Evolutionary conservation across 2,797 vertebrate species (phyloP).

Genomic region (Arnoldichthys spilopterus): DNA sequence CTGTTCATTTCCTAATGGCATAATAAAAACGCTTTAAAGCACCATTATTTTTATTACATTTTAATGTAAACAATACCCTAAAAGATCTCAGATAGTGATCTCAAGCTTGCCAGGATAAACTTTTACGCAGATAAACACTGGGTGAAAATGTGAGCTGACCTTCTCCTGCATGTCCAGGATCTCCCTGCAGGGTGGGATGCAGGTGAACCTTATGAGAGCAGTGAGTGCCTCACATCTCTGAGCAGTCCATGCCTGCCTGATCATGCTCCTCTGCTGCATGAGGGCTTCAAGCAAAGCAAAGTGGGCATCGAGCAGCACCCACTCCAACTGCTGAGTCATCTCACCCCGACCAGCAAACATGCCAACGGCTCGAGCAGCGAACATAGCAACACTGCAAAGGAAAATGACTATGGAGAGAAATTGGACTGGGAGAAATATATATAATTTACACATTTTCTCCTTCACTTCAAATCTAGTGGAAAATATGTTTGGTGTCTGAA

Average conservation of each 20-base stretch:
- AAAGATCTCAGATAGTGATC: no score
- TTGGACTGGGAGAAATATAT: background rate
- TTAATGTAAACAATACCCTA: no score
- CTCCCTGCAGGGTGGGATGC: constrained; percentile 64
- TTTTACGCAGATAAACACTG: no score
- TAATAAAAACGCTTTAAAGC: no score
- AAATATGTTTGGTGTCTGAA: no score
- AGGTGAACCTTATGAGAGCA: constrained; percentile 63
- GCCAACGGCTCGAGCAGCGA: constrained; percentile 72
- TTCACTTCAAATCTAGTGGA: no score
- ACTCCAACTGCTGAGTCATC: constrained; percentile 74
- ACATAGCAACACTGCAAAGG: constrained; percentile 63
- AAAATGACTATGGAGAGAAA: background rate
- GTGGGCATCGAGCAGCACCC: constrained; percentile 71
- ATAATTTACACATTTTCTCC: no score
- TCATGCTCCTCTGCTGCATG: constrained; percentile 59
- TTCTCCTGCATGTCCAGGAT: constrained; percentile 69
- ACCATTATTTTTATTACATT: no score
- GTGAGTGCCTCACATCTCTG: constrained; percentile 66
- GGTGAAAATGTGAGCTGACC: constrained; percentile 48
- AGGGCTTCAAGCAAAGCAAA: constrained; percentile 74
- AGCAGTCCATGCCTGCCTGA: constrained; percentile 62
- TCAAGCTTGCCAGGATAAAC: no score
- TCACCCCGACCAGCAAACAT: constrained; percentile 68
- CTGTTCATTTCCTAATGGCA: no score